A percentile compares a stretch with the other conserved stretches of the same genome.
These are phyloP conservation scores for Forbesichthys agassizii DNA, from an alignment of 2,113 vertebrate genomes.

Conservation along the genomic window DNA sequence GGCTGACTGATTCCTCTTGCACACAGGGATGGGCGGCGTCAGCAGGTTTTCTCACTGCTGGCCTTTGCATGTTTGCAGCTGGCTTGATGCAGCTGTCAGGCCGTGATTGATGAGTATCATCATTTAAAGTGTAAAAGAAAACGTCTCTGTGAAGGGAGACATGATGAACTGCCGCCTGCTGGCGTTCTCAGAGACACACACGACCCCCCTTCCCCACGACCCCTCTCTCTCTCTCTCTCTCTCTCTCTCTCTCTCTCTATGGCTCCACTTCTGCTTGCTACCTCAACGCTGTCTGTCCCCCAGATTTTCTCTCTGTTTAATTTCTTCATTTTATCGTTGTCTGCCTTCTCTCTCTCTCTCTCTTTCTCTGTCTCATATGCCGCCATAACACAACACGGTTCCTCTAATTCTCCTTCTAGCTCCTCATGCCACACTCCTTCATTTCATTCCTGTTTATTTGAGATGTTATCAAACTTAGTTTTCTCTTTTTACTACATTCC, in stretches of 20 bases:
- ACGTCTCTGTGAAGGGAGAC: slow-evolving; percentile 88
- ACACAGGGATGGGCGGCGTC: slow-evolving; percentile 86
- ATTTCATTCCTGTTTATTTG: slow-evolving; percentile 1
- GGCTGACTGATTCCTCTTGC: slow-evolving; percentile 80
- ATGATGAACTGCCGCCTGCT: slow-evolving; percentile 90
- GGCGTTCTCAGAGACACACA: slow-evolving; percentile 80
- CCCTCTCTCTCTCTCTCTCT: slow-evolving; percentile 5
- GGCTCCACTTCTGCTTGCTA: too few relatives aligned
- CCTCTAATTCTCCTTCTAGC: neutral
- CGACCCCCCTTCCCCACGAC: slow-evolving; percentile 46
- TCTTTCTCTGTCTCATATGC: neutral
- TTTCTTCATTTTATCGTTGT: too few relatives aligned
- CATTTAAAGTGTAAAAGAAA: slow-evolving; percentile 98
- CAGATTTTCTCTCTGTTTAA: too few relatives aligned
- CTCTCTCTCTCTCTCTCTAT: neutral
- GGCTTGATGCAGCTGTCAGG: slow-evolving; percentile 91
- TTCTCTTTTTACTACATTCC: neutral
- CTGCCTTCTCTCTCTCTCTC: neutral
- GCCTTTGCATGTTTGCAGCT: slow-evolving; percentile 94
- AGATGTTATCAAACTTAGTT: too few relatives aligned
- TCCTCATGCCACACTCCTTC: too few relatives aligned
- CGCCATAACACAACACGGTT: neutral
- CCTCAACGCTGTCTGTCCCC: too few relatives aligned
- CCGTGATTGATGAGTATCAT: slow-evolving; percentile 94
- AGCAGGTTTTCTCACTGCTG: slow-evolving; percentile 90